These are phyloP conservation scores for Bemisia tabaci DNA, from an alignment of 1,140 invertebrate genomes.

Conservation along the genomic window DNA sequence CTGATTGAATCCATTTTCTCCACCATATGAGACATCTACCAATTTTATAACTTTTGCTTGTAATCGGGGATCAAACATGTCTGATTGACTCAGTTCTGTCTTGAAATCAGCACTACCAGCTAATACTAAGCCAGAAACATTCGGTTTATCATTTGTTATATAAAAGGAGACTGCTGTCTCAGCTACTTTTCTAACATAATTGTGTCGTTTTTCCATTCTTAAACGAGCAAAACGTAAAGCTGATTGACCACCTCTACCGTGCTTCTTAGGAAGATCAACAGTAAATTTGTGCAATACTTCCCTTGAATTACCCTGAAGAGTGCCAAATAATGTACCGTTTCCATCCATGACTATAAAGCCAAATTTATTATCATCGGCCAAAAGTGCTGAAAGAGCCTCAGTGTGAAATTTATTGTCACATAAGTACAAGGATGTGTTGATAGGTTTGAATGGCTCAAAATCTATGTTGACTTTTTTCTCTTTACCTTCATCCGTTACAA, in stretches of 20 bases:
- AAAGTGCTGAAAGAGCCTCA: conserved; percentile 85
- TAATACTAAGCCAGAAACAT: conserved; percentile 91
- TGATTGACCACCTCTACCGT: conserved; percentile 99
- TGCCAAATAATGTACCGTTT: conserved; percentile 97
- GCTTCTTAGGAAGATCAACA: conserved; percentile 98
- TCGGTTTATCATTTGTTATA: conserved; percentile 95
- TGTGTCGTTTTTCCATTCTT: conserved; percentile 99
- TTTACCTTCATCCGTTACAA: conserved; percentile 99
- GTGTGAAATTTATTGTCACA: conserved; percentile 99
- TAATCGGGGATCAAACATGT: conserved; percentile 98
- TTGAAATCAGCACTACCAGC: conserved; percentile 99
- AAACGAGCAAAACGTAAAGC: conserved; percentile 97
- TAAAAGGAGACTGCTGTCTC: conserved; percentile 95
- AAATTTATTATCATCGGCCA: conserved; percentile 99
- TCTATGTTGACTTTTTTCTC: conserved; percentile 99
- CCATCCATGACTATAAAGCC: conserved; percentile 99
- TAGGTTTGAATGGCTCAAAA: conserved; percentile 99
- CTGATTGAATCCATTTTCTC: conserved; percentile 99
- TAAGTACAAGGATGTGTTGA: conserved; percentile 97
- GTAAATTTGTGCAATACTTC: conserved; percentile 98
- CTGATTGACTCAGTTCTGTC: conserved; percentile 97
- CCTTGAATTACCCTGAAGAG: conserved; percentile 70
- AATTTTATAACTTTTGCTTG: conserved; percentile 98
- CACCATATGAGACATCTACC: conserved; percentile 98
- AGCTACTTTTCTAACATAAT: conserved; percentile 98